A percentile compares a stretch with the other conserved stretches of the same genome.
Evolutionary conservation across 92 coral and sea anemone species (phyloP).

Genomic region (Porites divaricata): DNA sequence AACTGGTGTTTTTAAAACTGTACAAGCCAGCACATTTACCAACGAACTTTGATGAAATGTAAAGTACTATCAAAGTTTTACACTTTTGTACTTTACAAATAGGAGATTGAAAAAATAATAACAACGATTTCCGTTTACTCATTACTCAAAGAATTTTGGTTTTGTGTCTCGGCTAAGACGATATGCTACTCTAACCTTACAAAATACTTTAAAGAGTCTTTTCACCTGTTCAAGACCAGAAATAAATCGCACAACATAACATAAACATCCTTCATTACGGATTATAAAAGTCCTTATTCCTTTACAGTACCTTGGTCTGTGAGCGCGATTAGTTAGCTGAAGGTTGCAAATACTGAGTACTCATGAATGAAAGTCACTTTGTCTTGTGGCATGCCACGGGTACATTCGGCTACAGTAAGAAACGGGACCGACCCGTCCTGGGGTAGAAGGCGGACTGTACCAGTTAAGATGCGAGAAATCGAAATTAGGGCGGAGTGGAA

Average conservation of each 20-base stretch:
- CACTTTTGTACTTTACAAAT: constrained; percentile 23
- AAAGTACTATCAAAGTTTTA: neutral
- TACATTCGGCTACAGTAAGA: constrained; percentile 81
- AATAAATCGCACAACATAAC: constrained; percentile 3
- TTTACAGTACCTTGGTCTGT: constrained; percentile 14
- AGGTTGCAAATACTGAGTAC: neutral
- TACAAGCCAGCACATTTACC: constrained; percentile 2
- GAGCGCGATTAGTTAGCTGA: constrained; percentile 7
- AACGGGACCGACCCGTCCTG: constrained; percentile 62
- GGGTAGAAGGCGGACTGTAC: constrained; percentile 64
- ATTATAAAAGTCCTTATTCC: constrained; percentile 2
- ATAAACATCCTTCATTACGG: neutral
- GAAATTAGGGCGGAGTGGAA: constrained; percentile 74
- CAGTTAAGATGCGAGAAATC: constrained; percentile 72
- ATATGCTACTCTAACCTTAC: constrained; percentile 14
- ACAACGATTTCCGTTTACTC: constrained; percentile 13
- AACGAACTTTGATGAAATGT: constrained; percentile 6
- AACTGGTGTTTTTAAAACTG: neutral
- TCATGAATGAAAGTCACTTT: constrained; percentile 38
- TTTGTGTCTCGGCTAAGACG: constrained; percentile 31
- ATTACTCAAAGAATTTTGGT: constrained; percentile 13
- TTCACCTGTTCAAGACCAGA: constrained; percentile 20
- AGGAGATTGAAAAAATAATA: neutral
- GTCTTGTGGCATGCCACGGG: constrained; percentile 71
- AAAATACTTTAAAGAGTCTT: constrained; percentile 35